A percentile compares a stretch with the other conserved stretches of the same genome.
These are phyloP conservation scores for Arge pagana DNA, from an alignment of 2,888 invertebrate genomes.

Conservation along the genomic window DNA sequence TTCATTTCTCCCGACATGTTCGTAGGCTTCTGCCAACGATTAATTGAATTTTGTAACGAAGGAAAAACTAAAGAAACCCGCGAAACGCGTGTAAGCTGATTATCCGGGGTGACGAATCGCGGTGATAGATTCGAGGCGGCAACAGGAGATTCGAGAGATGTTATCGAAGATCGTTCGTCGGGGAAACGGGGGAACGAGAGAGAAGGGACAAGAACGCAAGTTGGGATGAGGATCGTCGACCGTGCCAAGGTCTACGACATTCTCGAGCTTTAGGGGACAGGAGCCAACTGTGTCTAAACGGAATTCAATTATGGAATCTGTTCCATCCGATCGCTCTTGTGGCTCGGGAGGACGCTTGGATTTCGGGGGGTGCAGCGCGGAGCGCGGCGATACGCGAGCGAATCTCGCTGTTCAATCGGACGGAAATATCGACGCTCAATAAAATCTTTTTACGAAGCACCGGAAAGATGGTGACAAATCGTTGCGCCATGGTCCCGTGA, in stretches of 20 bases:
- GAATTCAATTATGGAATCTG: slow-evolving; percentile 32
- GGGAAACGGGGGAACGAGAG: neutral
- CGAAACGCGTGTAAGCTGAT: slow-evolving; percentile 22
- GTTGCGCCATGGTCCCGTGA: no score
- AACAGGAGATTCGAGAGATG: neutral
- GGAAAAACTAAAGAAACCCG: slow-evolving; percentile 23
- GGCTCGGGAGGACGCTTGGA: neutral
- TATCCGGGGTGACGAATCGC: slow-evolving; percentile 19
- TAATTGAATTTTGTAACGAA: slow-evolving; percentile 24
- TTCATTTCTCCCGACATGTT: no score
- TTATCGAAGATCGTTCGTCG: slow-evolving; percentile 1
- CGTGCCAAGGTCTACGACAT: no score
- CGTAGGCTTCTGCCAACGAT: neutral
- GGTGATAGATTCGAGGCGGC: neutral
- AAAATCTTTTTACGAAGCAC: slow-evolving; percentile 19
- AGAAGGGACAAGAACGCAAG: neutral
- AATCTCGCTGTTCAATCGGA: slow-evolving; percentile 20
- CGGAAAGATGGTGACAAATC: slow-evolving; percentile 16
- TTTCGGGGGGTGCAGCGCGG: no score
- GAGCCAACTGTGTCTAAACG: slow-evolving; percentile 26
- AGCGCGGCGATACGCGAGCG: slow-evolving; percentile 5
- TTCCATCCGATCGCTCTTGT: slow-evolving; percentile 26
- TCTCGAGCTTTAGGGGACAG: slow-evolving; percentile 7
- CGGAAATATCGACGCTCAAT: slow-evolving; percentile 21
- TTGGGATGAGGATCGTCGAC: neutral